phyloP scores from a whole-genome alignment of 2,888 invertebrate genomes.

The Margaritifera margaritifera region DNA sequence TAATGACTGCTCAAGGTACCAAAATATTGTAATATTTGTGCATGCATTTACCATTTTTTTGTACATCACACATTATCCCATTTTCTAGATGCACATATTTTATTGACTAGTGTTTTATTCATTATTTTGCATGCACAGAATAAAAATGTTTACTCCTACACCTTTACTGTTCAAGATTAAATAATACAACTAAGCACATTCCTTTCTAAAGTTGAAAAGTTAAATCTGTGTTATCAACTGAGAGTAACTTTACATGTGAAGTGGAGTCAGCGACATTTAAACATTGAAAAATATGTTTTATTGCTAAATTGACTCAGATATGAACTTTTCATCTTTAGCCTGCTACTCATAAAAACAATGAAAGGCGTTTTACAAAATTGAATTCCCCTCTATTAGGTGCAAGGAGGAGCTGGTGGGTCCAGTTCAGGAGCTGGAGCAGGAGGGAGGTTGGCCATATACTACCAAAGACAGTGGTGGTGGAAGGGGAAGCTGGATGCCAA shows the following conservation, averaged over 20 bases:
- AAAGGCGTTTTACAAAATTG: neutral
- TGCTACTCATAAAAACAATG: neutral
- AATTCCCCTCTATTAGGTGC: conserved; percentile 8
- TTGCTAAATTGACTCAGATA: neutral
- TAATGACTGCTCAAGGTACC: neutral
- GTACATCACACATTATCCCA: no score
- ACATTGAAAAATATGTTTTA: neutral
- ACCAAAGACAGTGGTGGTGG: conserved; percentile 46
- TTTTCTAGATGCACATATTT: no score
- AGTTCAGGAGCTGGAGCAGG: conserved; percentile 50
- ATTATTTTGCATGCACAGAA: no score
- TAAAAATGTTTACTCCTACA: no score
- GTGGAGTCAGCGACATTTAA: neutral
- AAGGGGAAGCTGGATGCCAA: conserved; percentile 43
- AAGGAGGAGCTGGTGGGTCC: conserved; percentile 43
- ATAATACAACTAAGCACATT: no score
- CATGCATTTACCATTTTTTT: no score
- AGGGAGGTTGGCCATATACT: conserved; percentile 50
- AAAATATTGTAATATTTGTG: no score
- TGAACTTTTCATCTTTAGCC: neutral
- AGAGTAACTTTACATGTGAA: neutral
- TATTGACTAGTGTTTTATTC: no score
- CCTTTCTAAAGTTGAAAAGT: no score
- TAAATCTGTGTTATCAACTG: no score
- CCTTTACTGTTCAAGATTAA: no score